Evolutionary conservation across 2,888 invertebrate species (phyloP), one percentile per base, ranked within the genome.

Genomic region (Leucophenga maculata): DNA sequence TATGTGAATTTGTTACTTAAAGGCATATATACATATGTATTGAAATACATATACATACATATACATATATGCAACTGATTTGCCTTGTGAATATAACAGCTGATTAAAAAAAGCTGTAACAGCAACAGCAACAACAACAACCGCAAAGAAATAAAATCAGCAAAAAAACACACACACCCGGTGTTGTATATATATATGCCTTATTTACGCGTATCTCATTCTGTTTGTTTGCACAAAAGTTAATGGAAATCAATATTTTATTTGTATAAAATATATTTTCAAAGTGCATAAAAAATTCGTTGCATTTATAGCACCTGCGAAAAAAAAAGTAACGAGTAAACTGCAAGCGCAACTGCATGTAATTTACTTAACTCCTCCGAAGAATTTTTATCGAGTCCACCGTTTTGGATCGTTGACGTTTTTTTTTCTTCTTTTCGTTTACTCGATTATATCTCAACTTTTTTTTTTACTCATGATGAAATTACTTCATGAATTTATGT

Each of bases 401-500:
- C 18, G 11, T 20, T 8, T 6, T 54, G 18, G 11, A n/a, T 54
- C 20, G 54, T 13, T 14, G 20, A 26, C 39, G 39, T 39, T 39
- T 39, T 57, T 57, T n/a, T 3, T 57, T 26, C 13, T 22, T 52
- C 31, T 18, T 18, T 18, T n/a, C 18, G 16, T 50, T 50, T 18
- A 18, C n/a, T n/a, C n/a, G n/a, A 50, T 13, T 50, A 13, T 50
- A 50, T 50, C 50, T 6, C 32, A 59, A 32, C 31, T 31, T 26
- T 22, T 64, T 74, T 31, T 26, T 22, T 64, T 74, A 77, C 78
- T 72, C 82, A 87, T 82, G 82, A 88, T 88, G 88, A 88, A 88
- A 82, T 82, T 88, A 75, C 80, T 88, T 71, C 85, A 88, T 78
- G 88, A 88, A 77, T 87, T 88, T 77, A 85, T 88, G 78, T 88